A percentile compares a stretch with the other conserved stretches of the same genome.
These are phyloP conservation scores for Nothoprocta perdicaria DNA, from an alignment of 2,113 vertebrate species.

Conservation along the genomic window DNA sequence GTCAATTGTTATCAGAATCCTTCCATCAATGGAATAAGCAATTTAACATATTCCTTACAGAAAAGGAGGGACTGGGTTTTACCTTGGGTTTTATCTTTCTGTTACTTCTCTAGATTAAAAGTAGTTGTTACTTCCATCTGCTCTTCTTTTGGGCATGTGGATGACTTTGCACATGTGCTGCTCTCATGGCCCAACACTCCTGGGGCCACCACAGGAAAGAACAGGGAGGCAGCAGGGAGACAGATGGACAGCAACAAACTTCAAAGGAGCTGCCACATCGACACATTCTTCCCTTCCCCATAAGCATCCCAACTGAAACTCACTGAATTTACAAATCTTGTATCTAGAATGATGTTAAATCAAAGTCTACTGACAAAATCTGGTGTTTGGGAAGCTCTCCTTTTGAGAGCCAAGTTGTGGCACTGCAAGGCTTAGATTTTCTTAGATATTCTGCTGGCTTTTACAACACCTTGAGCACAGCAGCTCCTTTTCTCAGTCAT, in stretches of 20 bases:
- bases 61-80: not conserved
- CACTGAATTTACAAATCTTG: constrained; percentile 31
- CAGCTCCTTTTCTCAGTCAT: not conserved
- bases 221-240: constrained; percentile 59
- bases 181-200: constrained; percentile 37
- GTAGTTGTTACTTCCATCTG: constrained; percentile 31
- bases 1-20: not conserved
- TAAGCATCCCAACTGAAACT: constrained; percentile 45
- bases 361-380: constrained; percentile 8
- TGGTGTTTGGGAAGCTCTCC: not conserved
- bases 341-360: constrained; percentile 21
- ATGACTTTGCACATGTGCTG: constrained; percentile 57
- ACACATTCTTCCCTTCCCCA: constrained; percentile 34
- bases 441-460: not conserved
- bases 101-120: not conserved
- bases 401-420: not conserved
- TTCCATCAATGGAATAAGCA: not conserved
- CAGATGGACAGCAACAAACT: constrained; percentile 61
- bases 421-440: not conserved
- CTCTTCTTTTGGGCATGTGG: not conserved
- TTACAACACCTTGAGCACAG: not conserved
- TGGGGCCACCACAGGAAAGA: constrained; percentile 56
- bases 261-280: constrained; percentile 63
- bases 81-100: too few species aligned
- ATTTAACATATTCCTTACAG: not conserved